Conservation (phyloP, 1,140 invertebrate species). For the Homarus americanus region DNA sequence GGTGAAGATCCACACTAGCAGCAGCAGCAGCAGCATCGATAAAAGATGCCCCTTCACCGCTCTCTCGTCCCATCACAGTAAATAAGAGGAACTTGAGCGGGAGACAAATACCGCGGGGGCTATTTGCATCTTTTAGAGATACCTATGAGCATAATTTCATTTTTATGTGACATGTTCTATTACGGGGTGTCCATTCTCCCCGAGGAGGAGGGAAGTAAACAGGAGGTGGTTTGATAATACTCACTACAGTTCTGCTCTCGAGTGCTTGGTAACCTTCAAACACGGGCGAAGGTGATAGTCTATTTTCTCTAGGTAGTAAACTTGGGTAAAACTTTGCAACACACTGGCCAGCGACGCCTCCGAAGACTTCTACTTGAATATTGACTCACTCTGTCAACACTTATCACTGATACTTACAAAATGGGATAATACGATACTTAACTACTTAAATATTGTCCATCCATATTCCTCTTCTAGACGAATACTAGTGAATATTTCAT, state of each 20-base stretch:
- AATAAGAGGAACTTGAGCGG: slow-evolving; percentile 25
- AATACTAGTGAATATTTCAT: too few species aligned
- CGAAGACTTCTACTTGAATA: too few species aligned
- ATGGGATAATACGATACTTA: too few species aligned
- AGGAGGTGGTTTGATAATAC: slow-evolving; percentile 13
- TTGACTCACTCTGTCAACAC: too few species aligned
- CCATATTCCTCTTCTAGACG: too few species aligned
- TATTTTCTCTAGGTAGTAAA: not conserved
- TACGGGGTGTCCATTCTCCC: slow-evolving; percentile 29
- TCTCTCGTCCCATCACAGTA: slow-evolving; percentile 33
- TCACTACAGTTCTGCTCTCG: not conserved
- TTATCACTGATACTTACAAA: too few species aligned
- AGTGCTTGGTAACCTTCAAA: not conserved
- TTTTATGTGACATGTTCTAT: slow-evolving; percentile 46
- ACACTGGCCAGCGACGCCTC: not conserved
- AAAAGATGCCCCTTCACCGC: slow-evolving; percentile 6
- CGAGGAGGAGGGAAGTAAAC: slow-evolving; percentile 10
- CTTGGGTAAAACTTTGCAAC: not conserved
- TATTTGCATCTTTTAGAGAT: slow-evolving; percentile 45
- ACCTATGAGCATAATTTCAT: slow-evolving; percentile 52
- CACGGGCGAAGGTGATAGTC: not conserved
- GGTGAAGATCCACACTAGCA: not conserved
- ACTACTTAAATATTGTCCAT: too few species aligned
- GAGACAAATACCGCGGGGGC: slow-evolving; percentile 36
- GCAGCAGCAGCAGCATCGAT: not conserved